phyloP scores from a whole-genome alignment of 2,113 vertebrate genomes.

The Gulo gulo region DNA sequence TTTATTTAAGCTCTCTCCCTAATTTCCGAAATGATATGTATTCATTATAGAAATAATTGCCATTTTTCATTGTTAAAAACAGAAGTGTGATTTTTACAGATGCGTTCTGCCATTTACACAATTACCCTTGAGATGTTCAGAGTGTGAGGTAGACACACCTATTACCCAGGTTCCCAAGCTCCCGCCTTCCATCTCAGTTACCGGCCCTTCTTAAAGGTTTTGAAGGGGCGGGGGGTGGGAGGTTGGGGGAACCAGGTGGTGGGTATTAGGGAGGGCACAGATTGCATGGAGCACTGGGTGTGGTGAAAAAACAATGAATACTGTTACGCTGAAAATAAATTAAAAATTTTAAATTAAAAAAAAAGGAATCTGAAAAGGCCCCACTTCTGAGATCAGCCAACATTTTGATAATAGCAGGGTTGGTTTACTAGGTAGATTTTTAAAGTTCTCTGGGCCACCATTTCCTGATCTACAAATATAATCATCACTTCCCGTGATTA shows the following conservation, averaged over 20 bases:
- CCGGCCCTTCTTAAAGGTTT: neutral
- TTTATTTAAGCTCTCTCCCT: neutral
- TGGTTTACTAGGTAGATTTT: neutral
- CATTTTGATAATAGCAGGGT: neutral
- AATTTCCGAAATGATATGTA: neutral
- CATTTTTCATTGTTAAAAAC: slow-evolving; percentile 1
- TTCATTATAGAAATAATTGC: neutral
- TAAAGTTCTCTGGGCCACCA: neutral
- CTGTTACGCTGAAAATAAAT: too few species aligned
- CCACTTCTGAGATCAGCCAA: neutral
- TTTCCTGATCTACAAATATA: neutral
- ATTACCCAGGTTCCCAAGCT: neutral
- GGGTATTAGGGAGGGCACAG: too few species aligned
- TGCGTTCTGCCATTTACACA: neutral
- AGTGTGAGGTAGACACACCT: neutral
- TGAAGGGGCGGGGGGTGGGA: too few species aligned
- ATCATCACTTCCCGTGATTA: neutral
- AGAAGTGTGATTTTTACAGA: neutral
- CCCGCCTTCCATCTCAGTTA: neutral
- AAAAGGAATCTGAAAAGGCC: neutral
- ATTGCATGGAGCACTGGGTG: too few species aligned
- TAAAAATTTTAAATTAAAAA: too few species aligned
- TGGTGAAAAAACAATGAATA: too few species aligned
- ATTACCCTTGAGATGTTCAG: neutral
- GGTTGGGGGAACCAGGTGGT: too few species aligned